Conservation (phyloP, 2,797 vertebrate genomes). For the Gorsachius magnificus region DNA sequence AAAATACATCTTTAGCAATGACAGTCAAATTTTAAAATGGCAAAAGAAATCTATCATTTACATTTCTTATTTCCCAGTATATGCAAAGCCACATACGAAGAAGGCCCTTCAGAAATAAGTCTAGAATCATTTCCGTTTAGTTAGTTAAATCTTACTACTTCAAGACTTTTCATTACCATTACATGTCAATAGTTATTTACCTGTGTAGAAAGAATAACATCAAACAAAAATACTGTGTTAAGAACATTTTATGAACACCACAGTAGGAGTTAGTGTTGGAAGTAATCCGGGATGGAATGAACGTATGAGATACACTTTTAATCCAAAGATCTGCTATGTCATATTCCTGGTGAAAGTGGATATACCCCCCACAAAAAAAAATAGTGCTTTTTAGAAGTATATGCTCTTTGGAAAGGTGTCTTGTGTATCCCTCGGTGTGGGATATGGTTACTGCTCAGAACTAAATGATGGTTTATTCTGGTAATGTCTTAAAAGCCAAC, state of each 20-base stretch:
- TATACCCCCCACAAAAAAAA: not conserved
- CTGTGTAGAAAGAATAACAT: not conserved
- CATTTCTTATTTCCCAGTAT: not conserved
- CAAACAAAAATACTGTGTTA: not conserved
- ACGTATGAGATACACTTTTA: accelerated
- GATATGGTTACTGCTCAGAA: not conserved
- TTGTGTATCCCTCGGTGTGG: not conserved
- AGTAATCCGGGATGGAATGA: not conserved
- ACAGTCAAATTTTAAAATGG: not conserved
- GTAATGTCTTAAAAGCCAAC: not conserved
- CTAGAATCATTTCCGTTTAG: not conserved
- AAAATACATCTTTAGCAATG: not conserved
- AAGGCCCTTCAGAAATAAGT: not conserved
- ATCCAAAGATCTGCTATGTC: not conserved
- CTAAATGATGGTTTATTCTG: not conserved
- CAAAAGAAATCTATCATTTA: not conserved
- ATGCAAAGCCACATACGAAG: not conserved
- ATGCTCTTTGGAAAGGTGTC: not conserved
- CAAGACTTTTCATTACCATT: not conserved
- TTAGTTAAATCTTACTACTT: not conserved
- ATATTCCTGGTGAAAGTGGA: not conserved
- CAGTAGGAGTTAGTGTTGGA: not conserved
- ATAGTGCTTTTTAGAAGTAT: not conserved
- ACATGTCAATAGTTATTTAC: not conserved
- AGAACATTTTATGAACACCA: not conserved